Base-by-base conservation (phyloP, 2,888 invertebrate genomes). In the Drosophila meridionalis region DNA sequence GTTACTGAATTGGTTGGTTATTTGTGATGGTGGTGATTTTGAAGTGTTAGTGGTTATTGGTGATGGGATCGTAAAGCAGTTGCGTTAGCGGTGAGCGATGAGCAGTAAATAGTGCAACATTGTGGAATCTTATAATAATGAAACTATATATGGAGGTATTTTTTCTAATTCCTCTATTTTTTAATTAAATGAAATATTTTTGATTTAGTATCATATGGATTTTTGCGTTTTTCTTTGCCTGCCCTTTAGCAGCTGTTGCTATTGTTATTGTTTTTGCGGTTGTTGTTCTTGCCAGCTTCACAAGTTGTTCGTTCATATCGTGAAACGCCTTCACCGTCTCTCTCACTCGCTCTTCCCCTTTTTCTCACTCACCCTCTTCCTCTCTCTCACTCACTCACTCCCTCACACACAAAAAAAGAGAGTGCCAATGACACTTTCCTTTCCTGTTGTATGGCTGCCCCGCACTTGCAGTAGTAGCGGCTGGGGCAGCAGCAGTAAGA, bases 381-480 rank as follows among this genome's bases (percentile, higher is more conserved):
- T 20, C 20, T 20, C 20, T 20, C 20, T 20, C 20, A 20, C 20
- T 20, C 20, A 20, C 20, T 20, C 20, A 20, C 20, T 20, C 20
- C 20, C 20, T 20, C 20, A 20, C 20, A 20, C 20, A 20, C 20
- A 45, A 34, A n/a, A 30, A 50, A 45, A 61, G 48, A 65, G 70
- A 79, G 73, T 76, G 79, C 73, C 75, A 82, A 80, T 85, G 88
- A 78, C 75, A 78, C 78, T 53, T 69, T 55, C 36, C 53, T 62
- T 47, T 36, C n/a, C n/a, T 73, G 55, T 80, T 77, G 60, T 76
- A 76, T 73, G 81, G 76, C 80, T 79, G 78, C 77, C 50, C 32
- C 32, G 20, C 20, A 20, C 20, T 20, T 20, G 20, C 20, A 20
- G 20, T 20, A 20, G 20, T 20, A 20, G 20, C 20, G 20, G 20